Conservation (phyloP, 2,888 invertebrate genomes). For the Craniophora ligustri region DNA sequence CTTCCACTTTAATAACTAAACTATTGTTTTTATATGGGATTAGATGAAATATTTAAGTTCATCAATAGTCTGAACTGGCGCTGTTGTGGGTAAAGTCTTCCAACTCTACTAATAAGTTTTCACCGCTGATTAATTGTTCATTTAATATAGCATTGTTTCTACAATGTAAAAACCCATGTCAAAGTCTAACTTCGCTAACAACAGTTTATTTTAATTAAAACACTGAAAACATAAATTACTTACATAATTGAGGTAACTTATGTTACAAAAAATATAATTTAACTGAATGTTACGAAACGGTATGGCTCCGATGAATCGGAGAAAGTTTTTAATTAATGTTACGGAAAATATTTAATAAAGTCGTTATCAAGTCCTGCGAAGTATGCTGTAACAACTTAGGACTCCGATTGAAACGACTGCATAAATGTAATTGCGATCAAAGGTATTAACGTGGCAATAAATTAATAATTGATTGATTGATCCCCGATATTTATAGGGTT, state of each 20-base stretch:
- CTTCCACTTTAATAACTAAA: no score
- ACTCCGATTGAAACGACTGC: no score
- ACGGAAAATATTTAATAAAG: conserved; percentile 17
- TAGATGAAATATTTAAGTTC: conserved; percentile 28
- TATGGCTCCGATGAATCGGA: neutral
- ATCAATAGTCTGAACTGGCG: conserved; percentile 4
- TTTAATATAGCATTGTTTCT: conserved; percentile 51
- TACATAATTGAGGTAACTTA: conserved; percentile 7
- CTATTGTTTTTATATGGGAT: conserved; percentile 23
- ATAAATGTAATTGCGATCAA: no score
- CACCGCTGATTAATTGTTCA: conserved; percentile 57
- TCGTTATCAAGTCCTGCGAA: no score
- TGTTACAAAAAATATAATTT: conserved; percentile 17
- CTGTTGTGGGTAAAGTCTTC: conserved; percentile 28
- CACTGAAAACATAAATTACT: conserved; percentile 37
- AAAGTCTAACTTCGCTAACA: conserved; percentile 47
- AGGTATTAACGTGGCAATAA: no score
- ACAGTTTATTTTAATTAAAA: conserved; percentile 55
- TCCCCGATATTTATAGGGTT: no score
- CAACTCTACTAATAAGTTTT: conserved; percentile 52
- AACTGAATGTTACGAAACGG: neutral
- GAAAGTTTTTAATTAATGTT: conserved; percentile 29
- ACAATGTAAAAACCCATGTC: conserved; percentile 47
- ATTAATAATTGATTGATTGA: no score
- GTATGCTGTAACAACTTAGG: no score